Evolutionary conservation across 2,888 invertebrate genomes (phyloP), one percentile per base, ranked within the genome.

Genomic region (Periphyllus acericola): DNA sequence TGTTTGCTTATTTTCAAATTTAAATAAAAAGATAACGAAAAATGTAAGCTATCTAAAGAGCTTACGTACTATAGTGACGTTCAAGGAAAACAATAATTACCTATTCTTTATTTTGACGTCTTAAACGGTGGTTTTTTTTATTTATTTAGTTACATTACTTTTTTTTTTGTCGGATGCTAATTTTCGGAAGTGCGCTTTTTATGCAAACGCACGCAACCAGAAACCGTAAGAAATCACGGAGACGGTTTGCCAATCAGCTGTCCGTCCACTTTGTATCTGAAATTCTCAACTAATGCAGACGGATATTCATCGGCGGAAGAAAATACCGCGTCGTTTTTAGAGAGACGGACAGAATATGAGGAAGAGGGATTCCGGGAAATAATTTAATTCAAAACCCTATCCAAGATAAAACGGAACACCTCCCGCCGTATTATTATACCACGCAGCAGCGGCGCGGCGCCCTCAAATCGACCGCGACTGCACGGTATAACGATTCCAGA

Each of bases 371-470:
- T 52, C 19, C 3, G 5, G 6, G 46, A 68, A 78, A 78, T 85
- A 68, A 85, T 85, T 71, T 68, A 78, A 85, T 79, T 34, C 52
- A 52, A 85, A 85, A 52, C 34, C 52, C 1, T 14, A 29, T 74
- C n/a, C 14, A 8, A 29, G 40, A 75, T 52, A 60, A 32, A 74
- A 60, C 14, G 11, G 9, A 60, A 52, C 34, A 32, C 21, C 32
- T 78, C 9, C n/a, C 32, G 25, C 5, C 34, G 1, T 9, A 66
- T n/a, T n/a, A 68, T 36, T 29, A 19, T 66, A n/a, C 66, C 40
- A 40, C 36, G 46, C 46, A 46, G 46, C 17, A 40, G 29, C 32
- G 71, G 2, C 71, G 71, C 34, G 19, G 11, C 4, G n/a, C 21
- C 8, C 25, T 83, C 32, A 55, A 74, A 60, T 40, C 83, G 36